Conservation (phyloP, 64 coral and sea anemone species). For the Trachythela sp. region DNA sequence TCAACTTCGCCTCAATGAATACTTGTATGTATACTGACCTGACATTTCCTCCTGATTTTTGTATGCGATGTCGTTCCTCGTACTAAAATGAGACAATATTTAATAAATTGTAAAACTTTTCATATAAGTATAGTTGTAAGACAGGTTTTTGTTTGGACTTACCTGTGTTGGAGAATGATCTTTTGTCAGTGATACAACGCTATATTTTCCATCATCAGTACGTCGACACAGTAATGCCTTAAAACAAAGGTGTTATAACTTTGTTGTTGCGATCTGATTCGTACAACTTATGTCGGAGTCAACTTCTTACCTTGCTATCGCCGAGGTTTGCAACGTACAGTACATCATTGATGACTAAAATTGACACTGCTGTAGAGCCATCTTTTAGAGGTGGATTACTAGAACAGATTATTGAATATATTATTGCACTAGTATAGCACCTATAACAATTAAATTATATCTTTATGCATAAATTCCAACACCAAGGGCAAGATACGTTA, state of each 20-base stretch:
- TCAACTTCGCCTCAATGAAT: neutral
- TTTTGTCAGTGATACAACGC: conserved; percentile 72
- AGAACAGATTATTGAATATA: neutral
- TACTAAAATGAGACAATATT: conserved; percentile 49
- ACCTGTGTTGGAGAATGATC: conserved; percentile 94
- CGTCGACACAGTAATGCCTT: conserved; percentile 77
- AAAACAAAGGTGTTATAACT: too few relatives aligned
- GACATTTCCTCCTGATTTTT: conserved; percentile 87
- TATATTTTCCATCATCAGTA: conserved; percentile 60
- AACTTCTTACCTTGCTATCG: conserved; percentile 68
- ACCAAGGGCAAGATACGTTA: too few relatives aligned
- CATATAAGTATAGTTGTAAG: neutral
- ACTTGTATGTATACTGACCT: conserved; percentile 37
- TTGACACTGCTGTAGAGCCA: conserved; percentile 91
- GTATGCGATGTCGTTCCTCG: conserved; percentile 90
- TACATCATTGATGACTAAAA: conserved; percentile 72
- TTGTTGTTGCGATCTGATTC: neutral
- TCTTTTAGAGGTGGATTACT: conserved; percentile 83
- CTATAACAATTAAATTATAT: too few relatives aligned
- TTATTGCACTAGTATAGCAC: neutral
- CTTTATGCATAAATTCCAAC: too few relatives aligned
- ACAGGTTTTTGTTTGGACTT: neutral
- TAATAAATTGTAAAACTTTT: neutral
- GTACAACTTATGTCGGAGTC: neutral
- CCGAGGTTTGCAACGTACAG: conserved; percentile 95